A percentile compares a stretch with the other conserved stretches of the same genome.
Evolutionary conservation across 2,888 invertebrate genomes (phyloP).

Genomic region (Drosophila austrosaltans): DNA sequence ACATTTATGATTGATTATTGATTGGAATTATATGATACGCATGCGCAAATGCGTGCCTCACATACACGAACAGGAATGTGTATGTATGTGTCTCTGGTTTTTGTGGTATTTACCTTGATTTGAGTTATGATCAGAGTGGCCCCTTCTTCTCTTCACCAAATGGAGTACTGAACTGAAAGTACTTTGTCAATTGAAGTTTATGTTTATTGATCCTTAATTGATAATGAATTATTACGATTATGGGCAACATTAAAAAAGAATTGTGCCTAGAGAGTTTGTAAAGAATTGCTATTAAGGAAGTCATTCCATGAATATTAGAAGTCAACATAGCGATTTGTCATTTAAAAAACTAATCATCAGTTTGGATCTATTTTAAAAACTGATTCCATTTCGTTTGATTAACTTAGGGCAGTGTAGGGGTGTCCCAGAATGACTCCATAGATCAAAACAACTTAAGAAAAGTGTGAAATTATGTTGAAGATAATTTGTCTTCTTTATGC

Average conservation of each 20-base stretch:
- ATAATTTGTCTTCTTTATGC: no score
- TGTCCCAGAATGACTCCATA: no score
- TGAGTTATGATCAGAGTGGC: constrained; percentile 50
- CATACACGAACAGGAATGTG: constrained; percentile 39
- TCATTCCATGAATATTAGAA: neutral
- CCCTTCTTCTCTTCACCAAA: neutral
- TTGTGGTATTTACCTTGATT: constrained; percentile 15
- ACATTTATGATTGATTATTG: constrained; percentile 78
- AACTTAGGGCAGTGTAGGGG: no score
- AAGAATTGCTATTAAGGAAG: constrained; percentile 9
- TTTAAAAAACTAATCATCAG: neutral
- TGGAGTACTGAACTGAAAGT: constrained; percentile 7
- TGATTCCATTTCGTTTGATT: neutral
- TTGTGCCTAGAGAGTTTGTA: neutral
- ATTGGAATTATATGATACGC: constrained; percentile 76
- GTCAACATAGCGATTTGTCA: neutral
- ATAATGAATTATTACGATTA: constrained; percentile 30
- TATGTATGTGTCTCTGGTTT: neutral
- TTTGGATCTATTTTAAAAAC: neutral
- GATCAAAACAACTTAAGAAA: no score
- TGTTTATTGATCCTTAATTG: constrained; percentile 69
- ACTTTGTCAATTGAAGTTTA: constrained; percentile 65
- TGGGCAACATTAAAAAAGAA: constrained; percentile 1
- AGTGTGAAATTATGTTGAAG: no score
- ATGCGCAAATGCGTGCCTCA: constrained; percentile 75